phyloP scores from a whole-genome alignment of 2,113 vertebrate species.

The Catharus fuscescens region DNA sequence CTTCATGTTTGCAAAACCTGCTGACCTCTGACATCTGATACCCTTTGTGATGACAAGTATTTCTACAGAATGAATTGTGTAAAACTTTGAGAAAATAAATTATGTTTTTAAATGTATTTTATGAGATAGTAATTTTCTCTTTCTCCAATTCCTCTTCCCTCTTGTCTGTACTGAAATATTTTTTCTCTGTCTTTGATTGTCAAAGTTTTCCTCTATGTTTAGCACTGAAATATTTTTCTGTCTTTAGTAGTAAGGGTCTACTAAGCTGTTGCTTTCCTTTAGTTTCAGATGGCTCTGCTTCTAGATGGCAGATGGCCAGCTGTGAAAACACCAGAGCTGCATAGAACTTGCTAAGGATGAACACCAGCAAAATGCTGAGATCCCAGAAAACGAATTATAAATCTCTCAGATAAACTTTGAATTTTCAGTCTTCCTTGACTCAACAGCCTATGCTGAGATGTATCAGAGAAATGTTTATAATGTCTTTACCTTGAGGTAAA shows the following conservation, averaged over 20 bases:
- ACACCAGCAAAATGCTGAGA: background rate
- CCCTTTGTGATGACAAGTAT: background rate
- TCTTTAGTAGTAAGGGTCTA: background rate
- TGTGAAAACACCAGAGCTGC: background rate
- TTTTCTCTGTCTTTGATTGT: background rate
- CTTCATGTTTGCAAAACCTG: background rate
- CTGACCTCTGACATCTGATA: background rate
- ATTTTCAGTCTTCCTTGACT: background rate
- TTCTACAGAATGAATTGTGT: background rate
- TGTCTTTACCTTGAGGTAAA: background rate
- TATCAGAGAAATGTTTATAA: background rate
- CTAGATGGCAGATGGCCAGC: background rate
- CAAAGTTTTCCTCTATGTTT: background rate
- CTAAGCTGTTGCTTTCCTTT: background rate
- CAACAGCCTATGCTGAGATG: background rate
- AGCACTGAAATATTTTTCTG: background rate
- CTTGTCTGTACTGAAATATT: background rate
- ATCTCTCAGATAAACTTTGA: background rate
- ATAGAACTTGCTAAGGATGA: background rate
- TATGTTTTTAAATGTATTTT: rapidly evolving
- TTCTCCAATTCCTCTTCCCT: background rate
- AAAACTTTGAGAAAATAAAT: background rate
- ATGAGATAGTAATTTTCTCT: background rate
- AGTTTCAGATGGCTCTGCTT: background rate
- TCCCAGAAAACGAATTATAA: background rate